Evolutionary conservation across 2,113 vertebrate genomes (phyloP).

Genomic region (Neogale vison): DNA sequence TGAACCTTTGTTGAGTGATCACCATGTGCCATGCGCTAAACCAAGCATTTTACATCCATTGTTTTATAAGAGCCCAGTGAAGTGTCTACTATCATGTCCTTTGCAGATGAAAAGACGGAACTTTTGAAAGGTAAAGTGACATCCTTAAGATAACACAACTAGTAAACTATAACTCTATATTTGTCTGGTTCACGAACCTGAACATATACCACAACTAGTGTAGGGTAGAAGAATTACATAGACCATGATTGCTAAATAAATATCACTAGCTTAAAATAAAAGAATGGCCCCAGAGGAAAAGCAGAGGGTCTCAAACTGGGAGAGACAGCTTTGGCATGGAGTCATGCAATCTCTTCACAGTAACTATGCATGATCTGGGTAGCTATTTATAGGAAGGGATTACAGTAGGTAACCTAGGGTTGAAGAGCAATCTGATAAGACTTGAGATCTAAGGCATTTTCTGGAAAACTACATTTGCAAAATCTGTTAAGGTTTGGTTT

Average conservation of each 20-base stretch:
- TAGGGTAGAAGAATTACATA: neutral
- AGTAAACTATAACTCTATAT: neutral
- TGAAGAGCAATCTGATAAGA: neutral
- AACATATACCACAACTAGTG: neutral
- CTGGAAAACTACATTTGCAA: neutral
- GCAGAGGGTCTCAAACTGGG: neutral
- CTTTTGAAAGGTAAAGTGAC: slow-evolving; percentile 8
- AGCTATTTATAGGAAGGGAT: neutral
- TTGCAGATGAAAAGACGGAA: neutral
- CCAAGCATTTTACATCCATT: neutral
- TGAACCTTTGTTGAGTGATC: neutral
- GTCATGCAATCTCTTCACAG: neutral
- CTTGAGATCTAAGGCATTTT: neutral
- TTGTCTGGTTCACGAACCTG: neutral
- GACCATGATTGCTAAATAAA: neutral
- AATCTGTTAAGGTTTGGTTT: neutral
- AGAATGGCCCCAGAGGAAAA: neutral
- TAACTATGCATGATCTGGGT: neutral
- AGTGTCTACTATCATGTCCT: neutral
- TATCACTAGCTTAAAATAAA: neutral
- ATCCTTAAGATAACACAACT: neutral
- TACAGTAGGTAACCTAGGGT: neutral
- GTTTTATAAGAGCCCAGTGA: neutral
- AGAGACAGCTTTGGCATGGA: neutral
- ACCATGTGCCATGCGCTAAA: neutral